Evolutionary conservation across 2,113 vertebrate genomes (phyloP).

Genomic region (Gallinago paraguaiae): DNA sequence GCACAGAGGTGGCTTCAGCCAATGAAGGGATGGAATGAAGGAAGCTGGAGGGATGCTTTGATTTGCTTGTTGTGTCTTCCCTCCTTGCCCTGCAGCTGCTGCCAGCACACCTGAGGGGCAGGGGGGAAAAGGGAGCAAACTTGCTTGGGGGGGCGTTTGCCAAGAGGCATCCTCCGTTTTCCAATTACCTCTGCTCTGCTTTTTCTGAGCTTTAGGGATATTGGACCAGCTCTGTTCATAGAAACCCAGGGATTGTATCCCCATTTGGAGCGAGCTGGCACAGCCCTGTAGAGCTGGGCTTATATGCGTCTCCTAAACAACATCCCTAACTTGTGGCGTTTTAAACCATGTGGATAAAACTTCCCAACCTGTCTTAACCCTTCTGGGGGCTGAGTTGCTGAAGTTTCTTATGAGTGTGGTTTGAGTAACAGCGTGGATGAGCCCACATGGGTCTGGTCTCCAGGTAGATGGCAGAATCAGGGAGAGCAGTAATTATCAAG

Average conservation of each 20-base stretch:
- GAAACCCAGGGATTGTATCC: background rate
- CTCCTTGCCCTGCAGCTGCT: background rate
- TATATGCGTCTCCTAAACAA: background rate
- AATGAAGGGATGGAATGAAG: background rate
- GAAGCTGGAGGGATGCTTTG: background rate
- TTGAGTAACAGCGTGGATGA: background rate
- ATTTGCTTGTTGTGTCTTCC: rapidly evolving
- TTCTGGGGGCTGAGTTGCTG: background rate
- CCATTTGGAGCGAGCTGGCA: background rate
- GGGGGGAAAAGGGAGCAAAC: rapidly evolving
- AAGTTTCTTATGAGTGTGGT: background rate
- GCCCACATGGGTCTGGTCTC: rapidly evolving
- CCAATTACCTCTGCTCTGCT: background rate
- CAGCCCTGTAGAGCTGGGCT: background rate
- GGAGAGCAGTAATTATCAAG: background rate
- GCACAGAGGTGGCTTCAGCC: background rate
- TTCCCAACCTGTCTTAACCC: background rate
- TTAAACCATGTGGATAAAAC: background rate
- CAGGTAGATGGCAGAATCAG: background rate
- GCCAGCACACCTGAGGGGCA: too few species aligned
- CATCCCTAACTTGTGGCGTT: background rate
- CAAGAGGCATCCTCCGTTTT: background rate
- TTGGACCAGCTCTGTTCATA: background rate
- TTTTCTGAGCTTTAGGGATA: background rate
- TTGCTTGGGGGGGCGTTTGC: background rate